Percentiles rank a stretch among this genome's conserved stretches.
Conservation (phyloP, 1,140 invertebrate genomes). For the Panagrolaimus sp. region DNA sequence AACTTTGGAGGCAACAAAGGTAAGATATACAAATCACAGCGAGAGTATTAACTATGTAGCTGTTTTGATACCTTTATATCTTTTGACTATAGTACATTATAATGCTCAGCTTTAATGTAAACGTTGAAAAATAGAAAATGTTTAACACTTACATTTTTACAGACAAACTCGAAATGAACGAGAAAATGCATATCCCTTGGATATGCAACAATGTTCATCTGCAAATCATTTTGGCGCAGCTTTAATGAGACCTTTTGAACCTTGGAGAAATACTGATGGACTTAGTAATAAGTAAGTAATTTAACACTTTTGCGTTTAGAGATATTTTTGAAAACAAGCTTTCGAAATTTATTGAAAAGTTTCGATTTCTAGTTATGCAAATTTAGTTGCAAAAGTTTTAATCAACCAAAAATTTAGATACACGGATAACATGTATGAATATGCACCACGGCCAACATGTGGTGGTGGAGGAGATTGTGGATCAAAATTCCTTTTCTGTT, state of each 20-base stretch:
- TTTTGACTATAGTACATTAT: too few species aligned
- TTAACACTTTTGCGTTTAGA: background rate
- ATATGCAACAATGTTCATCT: conserved; percentile 29
- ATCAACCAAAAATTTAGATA: too few species aligned
- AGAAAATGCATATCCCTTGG: conserved; percentile 37
- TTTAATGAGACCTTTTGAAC: conserved; percentile 36
- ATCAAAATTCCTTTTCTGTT: conserved; percentile 53
- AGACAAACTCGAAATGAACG: conserved; percentile 25
- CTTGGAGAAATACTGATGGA: conserved; percentile 43
- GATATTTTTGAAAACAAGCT: background rate
- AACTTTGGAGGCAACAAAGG: conserved; percentile 48
- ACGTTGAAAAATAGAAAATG: too few species aligned
- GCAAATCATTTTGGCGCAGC: conserved; percentile 44
- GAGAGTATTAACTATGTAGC: too few species aligned
- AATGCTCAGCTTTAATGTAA: too few species aligned
- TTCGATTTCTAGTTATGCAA: too few species aligned
- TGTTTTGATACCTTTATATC: too few species aligned
- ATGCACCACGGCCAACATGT: conserved; percentile 50
- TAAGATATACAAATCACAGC: too few species aligned
- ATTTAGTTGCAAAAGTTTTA: too few species aligned
- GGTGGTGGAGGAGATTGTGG: conserved; percentile 24
- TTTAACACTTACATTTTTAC: too few species aligned
- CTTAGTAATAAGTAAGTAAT: conserved; percentile 32
- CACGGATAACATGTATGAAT: conserved; percentile 51
- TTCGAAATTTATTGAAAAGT: too few species aligned